A percentile compares a stretch with the other conserved stretches of the same genome.
Conservation (phyloP, 2,797 vertebrate genomes). For the Lagodon rhomboides region DNA sequence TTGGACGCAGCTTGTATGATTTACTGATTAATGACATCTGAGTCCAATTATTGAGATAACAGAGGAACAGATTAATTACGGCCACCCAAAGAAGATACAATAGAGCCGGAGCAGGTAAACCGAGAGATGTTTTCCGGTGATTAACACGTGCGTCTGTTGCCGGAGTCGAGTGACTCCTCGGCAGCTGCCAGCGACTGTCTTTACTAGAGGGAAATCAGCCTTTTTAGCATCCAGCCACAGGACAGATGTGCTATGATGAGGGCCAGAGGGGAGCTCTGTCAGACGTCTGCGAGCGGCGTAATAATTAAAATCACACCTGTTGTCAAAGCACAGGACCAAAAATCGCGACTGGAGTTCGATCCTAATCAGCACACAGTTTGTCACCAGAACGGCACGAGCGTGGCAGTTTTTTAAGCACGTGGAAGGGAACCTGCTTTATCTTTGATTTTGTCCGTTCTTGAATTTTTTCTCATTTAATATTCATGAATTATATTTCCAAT, state of each 20-base stretch:
- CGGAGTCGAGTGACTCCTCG: slow-evolving; percentile 64
- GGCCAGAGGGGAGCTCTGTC: slow-evolving; percentile 79
- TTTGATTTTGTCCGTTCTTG: background rate
- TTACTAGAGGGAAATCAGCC: slow-evolving; percentile 82
- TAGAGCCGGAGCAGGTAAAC: slow-evolving; percentile 14
- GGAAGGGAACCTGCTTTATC: background rate
- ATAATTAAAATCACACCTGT: slow-evolving; percentile 85
- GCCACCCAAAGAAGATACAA: slow-evolving; percentile 22
- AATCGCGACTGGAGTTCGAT: slow-evolving; percentile 24
- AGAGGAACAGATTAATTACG: slow-evolving; percentile 21
- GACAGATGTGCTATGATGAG: slow-evolving; percentile 83
- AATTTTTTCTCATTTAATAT: slow-evolving; percentile 1
- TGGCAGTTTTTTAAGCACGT: background rate
- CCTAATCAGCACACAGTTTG: slow-evolving; percentile 21
- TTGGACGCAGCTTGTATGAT: slow-evolving; percentile 46
- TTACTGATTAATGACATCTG: slow-evolving; percentile 40
- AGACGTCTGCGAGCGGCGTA: slow-evolving; percentile 67
- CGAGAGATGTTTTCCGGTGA: slow-evolving; percentile 44
- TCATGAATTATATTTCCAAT: slow-evolving; percentile 1
- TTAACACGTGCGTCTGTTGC: slow-evolving; percentile 60
- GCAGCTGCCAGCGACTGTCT: slow-evolving; percentile 77
- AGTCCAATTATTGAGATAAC: slow-evolving; percentile 47
- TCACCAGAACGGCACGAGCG: background rate
- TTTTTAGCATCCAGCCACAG: slow-evolving; percentile 77
- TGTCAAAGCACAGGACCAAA: slow-evolving; percentile 59